Percentiles rank a stretch among this genome's conserved stretches.
These are phyloP conservation scores for Cyclura pinguis DNA, from an alignment of 2,797 vertebrate genomes.

Conservation along the genomic window DNA sequence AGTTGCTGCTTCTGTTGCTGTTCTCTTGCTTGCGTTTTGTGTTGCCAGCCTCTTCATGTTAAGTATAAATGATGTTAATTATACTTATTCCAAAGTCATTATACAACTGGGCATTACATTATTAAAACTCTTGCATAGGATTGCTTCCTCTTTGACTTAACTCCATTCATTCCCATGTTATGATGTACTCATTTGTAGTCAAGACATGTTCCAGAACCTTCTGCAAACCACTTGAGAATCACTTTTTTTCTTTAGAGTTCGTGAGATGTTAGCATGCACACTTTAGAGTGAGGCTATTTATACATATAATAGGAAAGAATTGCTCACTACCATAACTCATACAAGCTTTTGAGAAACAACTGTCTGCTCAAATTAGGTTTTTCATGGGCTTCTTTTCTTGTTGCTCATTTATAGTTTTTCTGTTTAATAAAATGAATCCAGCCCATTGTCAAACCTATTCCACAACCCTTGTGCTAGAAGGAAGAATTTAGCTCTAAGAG, in stretches of 20 bases:
- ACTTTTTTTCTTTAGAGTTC: background rate
- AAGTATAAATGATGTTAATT: background rate
- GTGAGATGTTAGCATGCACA: background rate
- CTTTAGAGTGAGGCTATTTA: background rate
- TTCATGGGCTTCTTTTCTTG: background rate
- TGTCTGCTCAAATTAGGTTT: background rate
- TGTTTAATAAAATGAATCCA: background rate
- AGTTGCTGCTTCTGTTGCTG: background rate
- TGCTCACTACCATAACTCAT: background rate
- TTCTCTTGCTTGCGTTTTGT: slow-evolving; percentile 6
- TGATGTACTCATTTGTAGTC: background rate
- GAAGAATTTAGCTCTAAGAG: background rate
- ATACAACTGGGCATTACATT: background rate
- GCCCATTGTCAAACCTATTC: background rate
- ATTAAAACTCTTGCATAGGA: background rate
- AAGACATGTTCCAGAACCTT: background rate
- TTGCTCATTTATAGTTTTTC: background rate
- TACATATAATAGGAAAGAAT: background rate
- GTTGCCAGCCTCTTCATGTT: slow-evolving; percentile 17
- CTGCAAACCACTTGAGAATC: background rate
- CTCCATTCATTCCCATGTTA: background rate
- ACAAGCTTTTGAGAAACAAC: background rate
- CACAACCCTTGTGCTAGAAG: background rate
- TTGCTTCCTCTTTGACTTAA: background rate
- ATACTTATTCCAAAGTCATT: background rate